Percentiles rank a stretch among this genome's conserved stretches.
Conservation (phyloP, 2,888 invertebrate species). For the Hyposoter didymator region DNA sequence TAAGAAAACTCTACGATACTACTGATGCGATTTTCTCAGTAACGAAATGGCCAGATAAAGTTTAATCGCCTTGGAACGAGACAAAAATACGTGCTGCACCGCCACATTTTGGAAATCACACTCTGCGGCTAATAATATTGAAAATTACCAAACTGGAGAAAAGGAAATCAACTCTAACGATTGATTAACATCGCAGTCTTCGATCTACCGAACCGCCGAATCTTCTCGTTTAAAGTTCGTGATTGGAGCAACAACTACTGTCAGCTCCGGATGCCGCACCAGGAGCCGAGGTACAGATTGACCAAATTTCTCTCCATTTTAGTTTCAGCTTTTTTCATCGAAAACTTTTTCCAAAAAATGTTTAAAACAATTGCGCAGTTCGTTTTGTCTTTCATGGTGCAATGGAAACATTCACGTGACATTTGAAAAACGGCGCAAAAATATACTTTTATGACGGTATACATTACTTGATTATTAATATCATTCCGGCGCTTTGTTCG, state of each 20-base stretch:
- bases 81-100: neutral
- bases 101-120: neutral
- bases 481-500: no score
- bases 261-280: conserved; percentile 64
- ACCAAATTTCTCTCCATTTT: neutral
- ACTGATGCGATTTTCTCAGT: conserved; percentile 1
- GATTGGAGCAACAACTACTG: conserved; percentile 48
- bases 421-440: no score
- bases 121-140: neutral
- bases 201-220: neutral
- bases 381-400: neutral
- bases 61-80: neutral
- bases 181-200: conserved; percentile 24
- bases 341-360: neutral
- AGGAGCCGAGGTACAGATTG: conserved; percentile 54
- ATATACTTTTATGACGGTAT: no score
- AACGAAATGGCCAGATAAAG: conserved; percentile 1
- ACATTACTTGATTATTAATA: neutral
- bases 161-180: neutral
- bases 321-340: no score
- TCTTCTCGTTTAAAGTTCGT: conserved; percentile 11
- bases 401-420: neutral
- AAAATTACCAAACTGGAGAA: neutral
- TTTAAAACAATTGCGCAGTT: neutral
- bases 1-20: neutral